phyloP scores from a whole-genome alignment of 2,797 vertebrate genomes.

The Clamator glandarius region DNA sequence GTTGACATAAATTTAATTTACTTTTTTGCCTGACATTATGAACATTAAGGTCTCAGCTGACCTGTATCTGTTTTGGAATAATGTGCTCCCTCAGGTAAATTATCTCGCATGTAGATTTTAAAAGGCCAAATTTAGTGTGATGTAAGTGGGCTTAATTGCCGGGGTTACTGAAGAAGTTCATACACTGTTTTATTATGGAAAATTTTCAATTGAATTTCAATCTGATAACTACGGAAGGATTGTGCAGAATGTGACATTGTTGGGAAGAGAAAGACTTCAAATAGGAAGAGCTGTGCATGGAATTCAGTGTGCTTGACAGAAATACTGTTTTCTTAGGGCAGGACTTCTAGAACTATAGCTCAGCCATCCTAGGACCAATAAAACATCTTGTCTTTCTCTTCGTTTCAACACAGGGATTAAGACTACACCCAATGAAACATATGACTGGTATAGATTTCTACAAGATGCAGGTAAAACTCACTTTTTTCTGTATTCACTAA shows the following conservation, averaged over 20 bases:
- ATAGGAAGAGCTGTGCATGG: neutral
- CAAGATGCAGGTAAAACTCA: constrained; percentile 82
- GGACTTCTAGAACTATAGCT: neutral
- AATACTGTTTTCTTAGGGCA: neutral
- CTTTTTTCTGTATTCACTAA: neutral
- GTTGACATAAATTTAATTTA: neutral
- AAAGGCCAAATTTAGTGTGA: too few relatives aligned
- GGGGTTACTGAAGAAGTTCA: neutral
- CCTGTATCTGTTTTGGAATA: neutral
- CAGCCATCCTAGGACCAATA: neutral
- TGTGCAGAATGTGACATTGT: neutral
- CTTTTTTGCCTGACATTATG: neutral
- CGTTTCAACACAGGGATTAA: constrained; percentile 80
- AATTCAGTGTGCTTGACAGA: neutral
- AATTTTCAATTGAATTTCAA: fast-evolving
- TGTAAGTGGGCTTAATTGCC: neutral
- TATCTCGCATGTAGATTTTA: fast-evolving
- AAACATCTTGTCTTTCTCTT: neutral
- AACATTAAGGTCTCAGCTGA: neutral
- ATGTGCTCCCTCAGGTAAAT: neutral
- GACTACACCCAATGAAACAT: constrained; percentile 77
- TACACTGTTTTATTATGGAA: fast-evolving
- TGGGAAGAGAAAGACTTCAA: neutral
- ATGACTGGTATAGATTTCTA: constrained; percentile 88
- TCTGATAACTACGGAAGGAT: neutral